Percentiles rank a stretch among this genome's conserved stretches.
Evolutionary conservation across 2,113 vertebrate species (phyloP).

Genomic region (Cryptomyrus ogoouensis): DNA sequence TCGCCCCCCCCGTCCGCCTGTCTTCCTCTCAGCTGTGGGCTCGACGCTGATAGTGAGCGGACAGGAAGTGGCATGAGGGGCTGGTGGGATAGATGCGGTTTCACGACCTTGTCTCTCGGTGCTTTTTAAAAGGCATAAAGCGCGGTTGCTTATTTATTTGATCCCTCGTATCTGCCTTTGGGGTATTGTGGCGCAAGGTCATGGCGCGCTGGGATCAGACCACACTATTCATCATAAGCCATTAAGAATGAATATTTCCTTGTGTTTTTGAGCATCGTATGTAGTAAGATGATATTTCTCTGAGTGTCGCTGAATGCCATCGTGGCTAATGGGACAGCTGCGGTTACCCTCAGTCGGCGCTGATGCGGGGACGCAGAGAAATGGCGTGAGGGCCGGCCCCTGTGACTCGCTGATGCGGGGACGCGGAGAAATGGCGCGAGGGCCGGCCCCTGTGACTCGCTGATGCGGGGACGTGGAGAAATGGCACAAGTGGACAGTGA

Average conservation of each 20-base stretch:
- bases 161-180: not conserved
- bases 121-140: not conserved
- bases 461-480: too few relatives aligned
- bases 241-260: not conserved
- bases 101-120: not conserved
- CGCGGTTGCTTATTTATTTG: not conserved
- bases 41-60: not conserved
- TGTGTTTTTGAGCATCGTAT: not conserved
- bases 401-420: not conserved
- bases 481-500: not conserved
- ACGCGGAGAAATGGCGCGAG: not conserved
- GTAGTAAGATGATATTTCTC: not conserved
- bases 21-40: not conserved
- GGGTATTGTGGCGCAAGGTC: not conserved
- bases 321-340: not conserved
- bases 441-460: not conserved
- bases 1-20: not conserved
- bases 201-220: not conserved
- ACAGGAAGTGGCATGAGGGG: not conserved
- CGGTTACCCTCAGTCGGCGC: not conserved
- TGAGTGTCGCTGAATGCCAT: not conserved
- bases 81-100: not conserved
- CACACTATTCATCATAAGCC: not conserved
- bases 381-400: not conserved
- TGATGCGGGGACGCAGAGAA: not conserved